phyloP scores from a whole-genome alignment of 2,888 invertebrate genomes.

The Piscicola geometra region DNA sequence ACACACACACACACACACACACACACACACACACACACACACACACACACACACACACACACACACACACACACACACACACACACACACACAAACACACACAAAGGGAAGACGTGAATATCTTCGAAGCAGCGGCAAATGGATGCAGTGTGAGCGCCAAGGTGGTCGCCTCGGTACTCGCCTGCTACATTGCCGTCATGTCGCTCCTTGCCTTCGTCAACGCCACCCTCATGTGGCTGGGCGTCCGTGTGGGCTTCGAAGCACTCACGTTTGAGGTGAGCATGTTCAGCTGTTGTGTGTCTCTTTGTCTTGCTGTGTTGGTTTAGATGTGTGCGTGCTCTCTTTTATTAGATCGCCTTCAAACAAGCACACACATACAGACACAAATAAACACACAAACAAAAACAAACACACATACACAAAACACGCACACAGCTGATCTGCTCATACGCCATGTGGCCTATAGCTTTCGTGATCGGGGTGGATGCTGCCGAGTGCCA shows the following conservation, averaged over 20 bases:
- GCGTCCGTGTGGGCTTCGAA: conserved; percentile 41
- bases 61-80: conserved; percentile 23
- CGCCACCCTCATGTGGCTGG: conserved; percentile 42
- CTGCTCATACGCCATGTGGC: conserved; percentile 44
- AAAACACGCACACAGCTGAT: too few relatives aligned
- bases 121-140: conserved; percentile 44
- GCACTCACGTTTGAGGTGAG: conserved; percentile 44
- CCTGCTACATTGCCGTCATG: conserved; percentile 44
- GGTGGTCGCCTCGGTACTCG: conserved; percentile 42
- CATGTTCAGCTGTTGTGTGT: too few relatives aligned
- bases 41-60: conserved; percentile 30
- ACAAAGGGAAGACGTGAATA: conserved; percentile 43
- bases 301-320: too few relatives aligned
- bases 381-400: too few relatives aligned
- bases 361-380: too few relatives aligned
- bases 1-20: conserved; percentile 26
- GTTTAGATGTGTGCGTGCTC: too few relatives aligned
- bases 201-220: conserved; percentile 43
- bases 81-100: not conserved
- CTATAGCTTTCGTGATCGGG: conserved; percentile 42
- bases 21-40: conserved; percentile 29
- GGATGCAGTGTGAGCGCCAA: conserved; percentile 43
- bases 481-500: conserved; percentile 40
- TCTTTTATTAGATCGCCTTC: too few relatives aligned
- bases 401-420: too few relatives aligned